Evolutionary conservation across 2,113 vertebrate species (phyloP).

Genomic region (Protomyctophum bolini): DNA sequence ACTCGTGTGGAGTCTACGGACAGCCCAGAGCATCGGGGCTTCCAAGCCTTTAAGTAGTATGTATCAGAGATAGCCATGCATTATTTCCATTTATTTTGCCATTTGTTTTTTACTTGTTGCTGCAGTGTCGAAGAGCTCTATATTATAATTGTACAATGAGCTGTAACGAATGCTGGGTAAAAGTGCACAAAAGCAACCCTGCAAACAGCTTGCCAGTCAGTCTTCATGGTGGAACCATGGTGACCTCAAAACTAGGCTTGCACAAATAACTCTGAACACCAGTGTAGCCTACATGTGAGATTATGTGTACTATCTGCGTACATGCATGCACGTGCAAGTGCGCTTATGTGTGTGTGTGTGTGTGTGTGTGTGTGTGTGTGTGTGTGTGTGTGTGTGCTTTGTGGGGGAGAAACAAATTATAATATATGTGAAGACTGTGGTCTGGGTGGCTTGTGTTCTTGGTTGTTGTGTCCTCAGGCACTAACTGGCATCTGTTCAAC

Average conservation of each 20-base stretch:
- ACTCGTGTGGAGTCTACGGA: too few species aligned
- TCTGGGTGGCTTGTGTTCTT: slow-evolving; percentile 22
- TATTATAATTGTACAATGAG: too few species aligned
- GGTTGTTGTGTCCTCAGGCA: slow-evolving; percentile 22
- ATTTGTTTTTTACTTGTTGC: too few species aligned
- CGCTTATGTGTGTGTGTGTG: neutral
- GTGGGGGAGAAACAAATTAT: too few species aligned
- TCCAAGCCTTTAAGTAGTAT: too few species aligned
- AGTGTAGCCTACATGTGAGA: neutral
- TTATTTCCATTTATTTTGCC: too few species aligned
- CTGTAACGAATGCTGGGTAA: too few species aligned
- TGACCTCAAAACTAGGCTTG: neutral
- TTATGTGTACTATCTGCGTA: neutral
- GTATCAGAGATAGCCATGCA: too few species aligned
- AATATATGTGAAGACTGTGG: neutral
- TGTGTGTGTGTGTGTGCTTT: neutral
- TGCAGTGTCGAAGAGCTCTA: too few species aligned
- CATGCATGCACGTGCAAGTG: slow-evolving; percentile 4
- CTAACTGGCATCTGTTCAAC: slow-evolving; percentile 28
- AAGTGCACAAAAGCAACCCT: too few species aligned
- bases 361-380: slow-evolving; percentile 5
- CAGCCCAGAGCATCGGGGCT: too few species aligned
- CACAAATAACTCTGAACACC: neutral
- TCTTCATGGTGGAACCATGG: neutral
- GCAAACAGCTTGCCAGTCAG: neutral